Conservation (phyloP, 2,888 invertebrate species). For the Nebria salina region DNA sequence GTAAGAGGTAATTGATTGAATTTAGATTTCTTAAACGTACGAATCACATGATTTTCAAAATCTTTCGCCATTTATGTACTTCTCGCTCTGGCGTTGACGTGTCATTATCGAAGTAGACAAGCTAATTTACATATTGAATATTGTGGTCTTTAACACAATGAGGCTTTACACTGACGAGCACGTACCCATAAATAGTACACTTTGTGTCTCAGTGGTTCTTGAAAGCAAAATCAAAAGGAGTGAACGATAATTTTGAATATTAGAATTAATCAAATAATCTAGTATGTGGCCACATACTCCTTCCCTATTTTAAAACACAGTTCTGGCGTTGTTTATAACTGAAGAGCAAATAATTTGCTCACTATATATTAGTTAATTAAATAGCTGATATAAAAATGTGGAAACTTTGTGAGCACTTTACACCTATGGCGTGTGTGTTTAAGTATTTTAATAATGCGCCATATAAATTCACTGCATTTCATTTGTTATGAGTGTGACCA, state of each 20-base stretch:
- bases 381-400: too few relatives aligned
- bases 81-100: not conserved
- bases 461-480: not conserved
- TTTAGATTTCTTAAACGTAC: not conserved
- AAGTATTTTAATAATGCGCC: not conserved
- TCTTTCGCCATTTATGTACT: not conserved
- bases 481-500: not conserved
- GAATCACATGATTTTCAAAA: not conserved
- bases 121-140: not conserved
- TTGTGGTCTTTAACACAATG: not conserved
- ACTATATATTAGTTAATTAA: too few relatives aligned
- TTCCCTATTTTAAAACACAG: too few relatives aligned
- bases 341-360: too few relatives aligned
- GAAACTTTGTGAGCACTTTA: not conserved
- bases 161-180: too few relatives aligned
- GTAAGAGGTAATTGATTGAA: not conserved
- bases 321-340: too few relatives aligned
- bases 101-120: not conserved
- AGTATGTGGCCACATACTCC: too few relatives aligned
- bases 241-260: too few relatives aligned
- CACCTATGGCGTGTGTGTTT: not conserved
- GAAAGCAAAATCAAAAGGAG: too few relatives aligned
- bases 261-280: too few relatives aligned
- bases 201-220: too few relatives aligned
- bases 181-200: too few relatives aligned